Conservation (phyloP, 1,140 invertebrate species). For the Leptoteleia sp. region DNA sequence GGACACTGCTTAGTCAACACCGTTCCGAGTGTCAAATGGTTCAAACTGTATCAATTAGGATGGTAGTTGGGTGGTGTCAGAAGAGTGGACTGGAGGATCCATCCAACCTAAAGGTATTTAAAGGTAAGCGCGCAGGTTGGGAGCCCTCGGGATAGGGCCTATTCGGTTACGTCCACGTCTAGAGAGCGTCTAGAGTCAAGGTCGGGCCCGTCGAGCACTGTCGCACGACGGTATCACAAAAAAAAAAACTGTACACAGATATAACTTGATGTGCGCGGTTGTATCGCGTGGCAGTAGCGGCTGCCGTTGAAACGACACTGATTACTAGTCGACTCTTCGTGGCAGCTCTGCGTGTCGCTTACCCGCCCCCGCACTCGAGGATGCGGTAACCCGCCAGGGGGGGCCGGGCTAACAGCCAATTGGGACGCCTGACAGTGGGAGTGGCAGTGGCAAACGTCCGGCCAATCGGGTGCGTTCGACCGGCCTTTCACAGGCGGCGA, state of each 20-base stretch:
- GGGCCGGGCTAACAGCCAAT: slow-evolving; percentile 52
- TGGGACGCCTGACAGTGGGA: slow-evolving; percentile 33
- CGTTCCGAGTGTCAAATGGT: no score
- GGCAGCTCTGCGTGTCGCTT: slow-evolving; percentile 61
- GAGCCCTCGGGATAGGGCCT: no score
- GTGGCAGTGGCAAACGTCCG: neutral
- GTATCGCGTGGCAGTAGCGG: slow-evolving; percentile 77
- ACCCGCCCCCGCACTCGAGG: slow-evolving; percentile 75
- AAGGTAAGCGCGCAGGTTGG: no score
- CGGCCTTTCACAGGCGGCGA: slow-evolving; percentile 40
- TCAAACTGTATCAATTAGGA: no score
- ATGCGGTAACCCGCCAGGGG: slow-evolving; percentile 71
- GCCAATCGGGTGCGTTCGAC: slow-evolving; percentile 1
- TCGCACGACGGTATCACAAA: slow-evolving; percentile 17
- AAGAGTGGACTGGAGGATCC: no score
- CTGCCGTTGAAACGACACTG: slow-evolving; percentile 81
- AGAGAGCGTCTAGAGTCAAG: slow-evolving; percentile 4
- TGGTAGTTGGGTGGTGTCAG: no score
- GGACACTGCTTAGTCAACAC: no score
- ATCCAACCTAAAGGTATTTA: no score
- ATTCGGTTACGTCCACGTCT: neutral
- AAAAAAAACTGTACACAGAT: slow-evolving; percentile 56
- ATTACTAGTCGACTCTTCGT: slow-evolving; percentile 76
- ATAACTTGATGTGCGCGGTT: slow-evolving; percentile 57
- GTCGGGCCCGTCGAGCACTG: slow-evolving; percentile 13